Evolutionary conservation across 2,888 invertebrate species (phyloP), one percentile per base, ranked within the genome.

Genomic region (Ophion ventricosus): DNA sequence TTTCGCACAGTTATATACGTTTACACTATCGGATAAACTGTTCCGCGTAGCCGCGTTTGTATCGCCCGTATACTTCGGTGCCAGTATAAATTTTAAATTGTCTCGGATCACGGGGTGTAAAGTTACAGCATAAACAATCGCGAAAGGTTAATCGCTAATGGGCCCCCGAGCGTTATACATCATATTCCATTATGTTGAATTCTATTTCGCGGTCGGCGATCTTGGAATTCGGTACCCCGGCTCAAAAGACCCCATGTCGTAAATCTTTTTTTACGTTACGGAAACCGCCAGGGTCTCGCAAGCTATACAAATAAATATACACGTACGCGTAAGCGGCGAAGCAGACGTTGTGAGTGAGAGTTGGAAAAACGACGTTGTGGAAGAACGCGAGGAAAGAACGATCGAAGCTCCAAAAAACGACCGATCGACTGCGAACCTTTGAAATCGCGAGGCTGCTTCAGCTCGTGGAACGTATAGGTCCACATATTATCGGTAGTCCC

Each of bases 21-120:
- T 88, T 85, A 84, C 87, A 84, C 87, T 86, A 82, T 80, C 83
- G 83, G 88, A 89, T 89, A 90, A 88, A 86, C 76, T 57, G 57
- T 57, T 57, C 20, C 57, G 7, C 57, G 57, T 57, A 57, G 5
- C 5, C 57, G 23, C n/a, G n/a, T 57, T 57, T 23, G 10, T 57
- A 23, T 20, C n/a, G 57, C 40, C 7, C 64, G 14, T 25, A 8
- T 64, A 8, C 25, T 35, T 35, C 64, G n/a, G 7, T 64, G 17
- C 26, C 29, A 1, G n/a, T n/a, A 29, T 64, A n/a, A 35, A 64
- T 64, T 64, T 35, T n/a, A 35, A 64, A 26, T 64, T 35, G 64
- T 64, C 64, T 26, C 26, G 8, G 64, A 29, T 35, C 26, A 17
- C 35, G 64, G 35, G 35, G n/a, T 35, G 10, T 29, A 5, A 25